Percentiles rank a stretch among this genome's conserved stretches.
Evolutionary conservation across 2,888 invertebrate species (phyloP).

Genomic region (Tetragonula carbonaria): DNA sequence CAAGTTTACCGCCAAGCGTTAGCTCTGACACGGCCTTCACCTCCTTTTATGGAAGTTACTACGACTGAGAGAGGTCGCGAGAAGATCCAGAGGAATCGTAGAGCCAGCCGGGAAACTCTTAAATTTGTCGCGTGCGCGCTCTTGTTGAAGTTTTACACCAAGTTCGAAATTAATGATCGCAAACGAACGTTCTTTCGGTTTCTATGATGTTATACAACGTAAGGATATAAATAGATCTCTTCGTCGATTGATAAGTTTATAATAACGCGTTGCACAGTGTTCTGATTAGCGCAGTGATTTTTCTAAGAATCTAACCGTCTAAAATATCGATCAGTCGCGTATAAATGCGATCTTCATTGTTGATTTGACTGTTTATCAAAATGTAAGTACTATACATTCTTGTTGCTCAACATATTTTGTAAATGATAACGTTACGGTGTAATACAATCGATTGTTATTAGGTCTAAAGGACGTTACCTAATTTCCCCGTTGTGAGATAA

Average conservation of each 20-base stretch:
- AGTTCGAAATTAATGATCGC: slow-evolving; percentile 19
- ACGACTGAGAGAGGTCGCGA: slow-evolving; percentile 15
- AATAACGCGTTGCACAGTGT: slow-evolving; percentile 19
- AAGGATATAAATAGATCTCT: slow-evolving; percentile 16
- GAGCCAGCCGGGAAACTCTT: slow-evolving; percentile 7
- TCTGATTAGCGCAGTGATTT: slow-evolving; percentile 13
- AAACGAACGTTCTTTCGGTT: not conserved
- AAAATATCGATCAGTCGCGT: slow-evolving; percentile 6
- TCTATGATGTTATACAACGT: slow-evolving; percentile 6
- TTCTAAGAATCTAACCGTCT: slow-evolving; percentile 21
- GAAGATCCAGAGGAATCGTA: not conserved
- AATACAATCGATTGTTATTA: slow-evolving; percentile 32
- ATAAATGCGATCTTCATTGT: slow-evolving; percentile 7
- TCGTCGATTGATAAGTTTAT: slow-evolving; percentile 28
- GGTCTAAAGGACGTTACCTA: slow-evolving; percentile 3
- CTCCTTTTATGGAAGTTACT: slow-evolving; percentile 85
- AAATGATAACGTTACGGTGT: slow-evolving; percentile 26
- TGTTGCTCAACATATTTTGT: slow-evolving; percentile 57
- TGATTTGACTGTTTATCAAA: slow-evolving; percentile 34
- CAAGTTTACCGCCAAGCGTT: slow-evolving; percentile 84
- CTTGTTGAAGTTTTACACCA: slow-evolving; percentile 43
- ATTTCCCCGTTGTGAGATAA: slow-evolving; percentile 18
- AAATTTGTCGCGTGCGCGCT: not conserved
- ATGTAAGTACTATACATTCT: slow-evolving; percentile 39
- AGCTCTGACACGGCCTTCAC: slow-evolving; percentile 86